phyloP scores from a whole-genome alignment of 1,140 invertebrate genomes.

The Drosophila mojavensis region DNA sequence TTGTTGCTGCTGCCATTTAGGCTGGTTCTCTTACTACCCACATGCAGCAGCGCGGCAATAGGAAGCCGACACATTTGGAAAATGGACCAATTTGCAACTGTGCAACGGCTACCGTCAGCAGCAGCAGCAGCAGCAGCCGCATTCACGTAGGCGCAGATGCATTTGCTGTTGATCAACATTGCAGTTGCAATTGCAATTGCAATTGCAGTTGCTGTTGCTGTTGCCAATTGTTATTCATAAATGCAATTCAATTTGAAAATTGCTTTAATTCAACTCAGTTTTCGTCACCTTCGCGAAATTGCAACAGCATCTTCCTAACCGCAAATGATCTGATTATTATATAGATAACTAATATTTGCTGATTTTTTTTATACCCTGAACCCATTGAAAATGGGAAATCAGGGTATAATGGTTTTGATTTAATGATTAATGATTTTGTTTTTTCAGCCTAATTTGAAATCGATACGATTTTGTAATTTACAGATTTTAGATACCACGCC shows the following conservation, averaged over 20 bases:
- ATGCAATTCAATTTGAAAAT: conserved; percentile 81
- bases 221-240: conserved; percentile 79
- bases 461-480: too few relatives aligned
- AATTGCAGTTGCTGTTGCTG: conserved; percentile 31
- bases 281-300: conserved; percentile 56
- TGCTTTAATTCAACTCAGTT: conserved; percentile 66
- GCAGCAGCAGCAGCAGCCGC: conserved; percentile 30
- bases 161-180: conserved; percentile 16
- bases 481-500: too few relatives aligned
- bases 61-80: conserved; percentile 76
- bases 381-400: too few relatives aligned
- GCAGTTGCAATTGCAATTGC: conserved; percentile 13
- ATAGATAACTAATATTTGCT: too few relatives aligned
- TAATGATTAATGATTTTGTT: too few relatives aligned
- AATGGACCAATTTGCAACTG: conserved; percentile 82
- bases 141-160: conserved; percentile 51
- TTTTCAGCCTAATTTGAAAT: too few relatives aligned
- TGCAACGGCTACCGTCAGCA: conserved; percentile 51
- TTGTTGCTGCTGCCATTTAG: conserved; percentile 58
- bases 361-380: too few relatives aligned
- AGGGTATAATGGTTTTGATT: too few relatives aligned
- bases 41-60: conserved; percentile 50
- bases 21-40: conserved; percentile 58
- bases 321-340: too few relatives aligned
- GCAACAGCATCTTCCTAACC: neutral